Conservation (phyloP, 2,113 vertebrate species). For the Craseonycteris thonglongyai region DNA sequence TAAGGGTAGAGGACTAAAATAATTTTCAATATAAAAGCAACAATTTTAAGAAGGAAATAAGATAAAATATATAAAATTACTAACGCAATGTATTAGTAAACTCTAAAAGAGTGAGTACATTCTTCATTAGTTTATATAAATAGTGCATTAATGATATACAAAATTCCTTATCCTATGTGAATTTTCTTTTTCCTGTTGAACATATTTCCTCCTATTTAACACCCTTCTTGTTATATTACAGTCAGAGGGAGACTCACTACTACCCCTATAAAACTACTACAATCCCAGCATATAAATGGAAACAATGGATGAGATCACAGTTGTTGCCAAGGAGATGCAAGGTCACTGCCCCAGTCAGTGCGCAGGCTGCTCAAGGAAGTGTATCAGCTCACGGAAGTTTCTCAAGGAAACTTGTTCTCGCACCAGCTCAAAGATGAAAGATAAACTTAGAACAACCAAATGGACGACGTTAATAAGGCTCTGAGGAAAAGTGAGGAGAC, state of each 20-base stretch:
- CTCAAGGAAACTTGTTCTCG: constrained; percentile 18
- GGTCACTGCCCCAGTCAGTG: background rate
- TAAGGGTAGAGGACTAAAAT: background rate
- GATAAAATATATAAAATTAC: background rate
- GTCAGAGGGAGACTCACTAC: background rate
- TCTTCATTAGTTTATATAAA: constrained; percentile 21
- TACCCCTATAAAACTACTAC: background rate
- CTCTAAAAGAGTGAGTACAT: background rate
- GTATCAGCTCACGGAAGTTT: background rate
- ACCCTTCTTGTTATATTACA: constrained; percentile 28
- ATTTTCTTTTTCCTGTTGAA: constrained; percentile 19
- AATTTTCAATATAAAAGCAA: background rate
- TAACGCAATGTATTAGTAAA: background rate
- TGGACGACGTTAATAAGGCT: background rate
- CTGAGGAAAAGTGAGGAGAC: background rate
- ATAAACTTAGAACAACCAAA: background rate
- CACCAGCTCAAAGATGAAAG: background rate
- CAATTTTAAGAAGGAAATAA: background rate
- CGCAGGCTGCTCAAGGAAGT: background rate
- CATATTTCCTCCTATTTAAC: constrained; percentile 59
- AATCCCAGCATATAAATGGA: constrained; percentile 20
- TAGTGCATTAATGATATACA: constrained; percentile 4
- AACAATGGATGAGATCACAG: constrained; percentile 58
- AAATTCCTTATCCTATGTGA: background rate
- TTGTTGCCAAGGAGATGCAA: background rate